These are phyloP conservation scores for Leptinotarsa juncta DNA, from an alignment of 2,888 invertebrate genomes.

Conservation along the genomic window DNA sequence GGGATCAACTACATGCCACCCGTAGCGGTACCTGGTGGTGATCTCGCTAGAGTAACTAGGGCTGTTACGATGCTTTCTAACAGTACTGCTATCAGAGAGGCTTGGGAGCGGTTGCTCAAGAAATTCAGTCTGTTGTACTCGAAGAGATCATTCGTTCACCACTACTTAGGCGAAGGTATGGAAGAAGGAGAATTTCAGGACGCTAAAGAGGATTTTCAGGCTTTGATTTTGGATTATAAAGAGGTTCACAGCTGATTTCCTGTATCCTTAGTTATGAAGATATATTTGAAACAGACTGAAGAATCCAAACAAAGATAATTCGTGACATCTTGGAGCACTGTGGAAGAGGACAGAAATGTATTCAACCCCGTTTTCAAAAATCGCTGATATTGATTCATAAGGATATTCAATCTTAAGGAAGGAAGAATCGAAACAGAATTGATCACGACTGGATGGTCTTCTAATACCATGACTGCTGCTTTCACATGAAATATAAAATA, in stretches of 20 bases:
- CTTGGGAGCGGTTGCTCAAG: constrained; percentile 82
- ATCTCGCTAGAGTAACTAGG: constrained; percentile 77
- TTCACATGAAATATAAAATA: too few species aligned
- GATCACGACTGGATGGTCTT: too few species aligned
- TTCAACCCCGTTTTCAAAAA: too few species aligned
- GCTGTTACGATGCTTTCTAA: constrained; percentile 90
- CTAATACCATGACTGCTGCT: too few species aligned
- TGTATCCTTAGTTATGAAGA: not conserved
- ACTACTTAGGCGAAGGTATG: constrained; percentile 82
- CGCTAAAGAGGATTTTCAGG: constrained; percentile 73
- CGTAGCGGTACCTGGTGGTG: constrained; percentile 79
- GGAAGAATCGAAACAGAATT: too few species aligned
- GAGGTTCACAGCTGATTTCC: constrained; percentile 69
- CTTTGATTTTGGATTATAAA: constrained; percentile 75
- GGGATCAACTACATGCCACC: constrained; percentile 83
- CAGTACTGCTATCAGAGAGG: constrained; percentile 81
- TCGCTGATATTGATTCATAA: too few species aligned
- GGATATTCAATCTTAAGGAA: too few species aligned
- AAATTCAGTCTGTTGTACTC: constrained; percentile 87
- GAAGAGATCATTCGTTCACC: constrained; percentile 89
- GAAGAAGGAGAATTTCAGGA: constrained; percentile 76
- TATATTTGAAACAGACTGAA: too few species aligned
- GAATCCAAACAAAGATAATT: too few species aligned
- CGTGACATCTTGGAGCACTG: too few species aligned
- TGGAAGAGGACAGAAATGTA: too few species aligned